Conservation (phyloP, 2,113 vertebrate genomes). For the Dromas ardeola region DNA sequence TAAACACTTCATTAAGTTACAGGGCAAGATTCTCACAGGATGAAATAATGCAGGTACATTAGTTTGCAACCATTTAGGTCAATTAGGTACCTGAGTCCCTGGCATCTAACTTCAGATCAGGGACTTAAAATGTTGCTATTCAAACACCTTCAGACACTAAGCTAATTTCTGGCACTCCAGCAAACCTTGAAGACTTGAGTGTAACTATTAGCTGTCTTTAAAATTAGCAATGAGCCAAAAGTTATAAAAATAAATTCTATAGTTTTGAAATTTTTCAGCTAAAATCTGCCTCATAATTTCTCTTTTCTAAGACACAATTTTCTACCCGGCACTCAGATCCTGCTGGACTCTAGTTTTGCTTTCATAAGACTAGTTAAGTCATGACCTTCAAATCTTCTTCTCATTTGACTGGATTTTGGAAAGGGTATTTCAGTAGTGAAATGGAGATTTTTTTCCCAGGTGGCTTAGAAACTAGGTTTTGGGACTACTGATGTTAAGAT, state of each 20-base stretch:
- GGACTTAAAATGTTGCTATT: not conserved
- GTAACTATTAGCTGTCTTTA: not conserved
- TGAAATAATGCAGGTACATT: not conserved
- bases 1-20: slow-evolving; percentile 19
- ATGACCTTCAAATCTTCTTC: not conserved
- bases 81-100: not conserved
- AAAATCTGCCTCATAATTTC: not conserved
- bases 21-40: not conserved
- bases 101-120: not conserved
- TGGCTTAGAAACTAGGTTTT: not conserved
- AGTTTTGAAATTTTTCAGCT: not conserved
- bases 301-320: not conserved
- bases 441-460: not conserved
- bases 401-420: not conserved
- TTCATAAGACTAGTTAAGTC: not conserved
- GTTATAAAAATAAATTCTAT: not conserved
- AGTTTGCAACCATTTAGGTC: slow-evolving; percentile 12
- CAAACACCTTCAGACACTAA: not conserved
- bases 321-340: not conserved
- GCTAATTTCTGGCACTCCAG: not conserved
- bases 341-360: not conserved
- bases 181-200: not conserved
- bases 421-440: not conserved
- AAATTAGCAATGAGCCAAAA: not conserved
- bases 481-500: not conserved